Evolutionary conservation across 2,113 vertebrate species (phyloP).

Genomic region (Pluvianellus socialis): DNA sequence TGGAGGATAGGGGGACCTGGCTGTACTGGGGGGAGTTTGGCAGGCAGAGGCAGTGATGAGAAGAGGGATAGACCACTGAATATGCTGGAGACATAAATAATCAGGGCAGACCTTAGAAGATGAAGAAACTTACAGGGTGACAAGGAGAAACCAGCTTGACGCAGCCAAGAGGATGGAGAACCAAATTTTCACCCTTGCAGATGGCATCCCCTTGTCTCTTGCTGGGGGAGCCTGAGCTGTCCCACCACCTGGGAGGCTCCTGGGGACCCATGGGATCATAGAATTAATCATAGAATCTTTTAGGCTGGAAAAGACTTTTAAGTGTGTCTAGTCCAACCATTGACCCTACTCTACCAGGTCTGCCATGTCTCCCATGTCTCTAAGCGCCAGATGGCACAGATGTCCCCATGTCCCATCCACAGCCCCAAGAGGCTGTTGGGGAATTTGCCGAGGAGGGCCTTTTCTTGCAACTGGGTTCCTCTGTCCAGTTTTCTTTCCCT

Average conservation of each 20-base stretch:
- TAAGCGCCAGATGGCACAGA: not conserved
- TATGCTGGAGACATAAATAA: not conserved
- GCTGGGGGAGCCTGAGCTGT: accelerated
- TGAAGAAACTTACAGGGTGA: not conserved
- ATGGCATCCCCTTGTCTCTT: accelerated
- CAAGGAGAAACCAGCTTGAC: not conserved
- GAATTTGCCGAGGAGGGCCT: not conserved
- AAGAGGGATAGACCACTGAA: not conserved
- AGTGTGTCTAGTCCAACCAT: too few species aligned
- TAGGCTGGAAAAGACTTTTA: too few species aligned
- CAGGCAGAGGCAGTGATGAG: not conserved
- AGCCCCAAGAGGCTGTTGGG: not conserved
- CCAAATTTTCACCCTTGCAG: not conserved
- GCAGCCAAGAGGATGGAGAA: not conserved
- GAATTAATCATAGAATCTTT: too few species aligned
- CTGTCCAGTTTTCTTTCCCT: not conserved
- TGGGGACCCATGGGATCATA: not conserved
- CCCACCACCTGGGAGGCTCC: accelerated
- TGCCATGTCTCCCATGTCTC: too few species aligned
- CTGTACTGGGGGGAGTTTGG: accelerated
- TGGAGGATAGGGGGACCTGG: not conserved
- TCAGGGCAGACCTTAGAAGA: not conserved
- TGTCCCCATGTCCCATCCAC: accelerated
- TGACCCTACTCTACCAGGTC: too few species aligned
- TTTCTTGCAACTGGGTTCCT: not conserved